phyloP scores from a whole-genome alignment of 2,797 vertebrate species.

The Sebastes trivittatus region DNA sequence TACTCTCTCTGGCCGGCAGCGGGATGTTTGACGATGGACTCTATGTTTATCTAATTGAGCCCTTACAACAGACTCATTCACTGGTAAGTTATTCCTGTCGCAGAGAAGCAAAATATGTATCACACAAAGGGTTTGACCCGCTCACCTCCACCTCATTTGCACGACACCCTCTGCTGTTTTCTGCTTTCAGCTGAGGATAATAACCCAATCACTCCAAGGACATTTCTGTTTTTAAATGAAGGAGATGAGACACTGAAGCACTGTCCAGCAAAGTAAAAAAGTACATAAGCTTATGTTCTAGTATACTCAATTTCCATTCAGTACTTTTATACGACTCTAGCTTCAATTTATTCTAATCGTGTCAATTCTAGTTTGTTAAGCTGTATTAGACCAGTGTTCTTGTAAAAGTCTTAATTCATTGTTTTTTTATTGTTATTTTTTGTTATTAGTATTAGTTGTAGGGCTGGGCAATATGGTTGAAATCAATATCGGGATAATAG shows the following conservation, averaged over 20 bases:
- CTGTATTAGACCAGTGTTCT: too few relatives aligned
- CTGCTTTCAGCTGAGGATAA: slow-evolving; percentile 1
- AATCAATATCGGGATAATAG: background rate
- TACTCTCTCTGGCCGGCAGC: slow-evolving; percentile 75
- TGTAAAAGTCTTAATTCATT: too few relatives aligned
- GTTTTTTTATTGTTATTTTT: background rate
- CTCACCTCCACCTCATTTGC: background rate
- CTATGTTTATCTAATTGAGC: slow-evolving; percentile 92
- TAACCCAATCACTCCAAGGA: background rate
- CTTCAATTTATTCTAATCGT: background rate
- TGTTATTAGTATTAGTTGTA: background rate
- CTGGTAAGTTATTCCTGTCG: slow-evolving; percentile 84
- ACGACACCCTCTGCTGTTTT: background rate
- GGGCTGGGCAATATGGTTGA: background rate
- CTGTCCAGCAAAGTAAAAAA: background rate
- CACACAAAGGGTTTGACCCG: background rate
- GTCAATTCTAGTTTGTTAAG: background rate
- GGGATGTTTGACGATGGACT: slow-evolving; percentile 95
- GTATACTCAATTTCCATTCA: background rate
- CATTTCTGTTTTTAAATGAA: slow-evolving; percentile 26
- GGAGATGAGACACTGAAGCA: slow-evolving; percentile 8
- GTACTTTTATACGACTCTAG: background rate
- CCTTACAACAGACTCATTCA: slow-evolving; percentile 86
- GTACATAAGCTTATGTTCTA: background rate
- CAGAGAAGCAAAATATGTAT: slow-evolving; percentile 8